phyloP scores from a whole-genome alignment of 2,113 vertebrate species.

The Lepus timidus region DNA sequence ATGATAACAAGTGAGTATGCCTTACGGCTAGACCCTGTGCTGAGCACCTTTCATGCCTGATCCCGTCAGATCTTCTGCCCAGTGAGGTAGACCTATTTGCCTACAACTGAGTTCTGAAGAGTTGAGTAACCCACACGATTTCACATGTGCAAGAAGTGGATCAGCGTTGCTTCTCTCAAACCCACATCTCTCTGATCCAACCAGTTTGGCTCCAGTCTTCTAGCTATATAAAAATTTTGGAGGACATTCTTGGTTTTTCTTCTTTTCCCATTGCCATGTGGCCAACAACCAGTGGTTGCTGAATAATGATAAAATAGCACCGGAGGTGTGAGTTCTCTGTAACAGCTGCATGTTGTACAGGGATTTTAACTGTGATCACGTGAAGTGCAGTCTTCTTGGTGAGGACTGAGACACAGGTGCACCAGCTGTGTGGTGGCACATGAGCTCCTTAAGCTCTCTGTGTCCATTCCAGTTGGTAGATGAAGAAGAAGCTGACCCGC shows the following conservation, averaged over 20 bases:
- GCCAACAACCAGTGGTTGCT: background rate
- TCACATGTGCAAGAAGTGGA: background rate
- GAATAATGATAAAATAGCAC: background rate
- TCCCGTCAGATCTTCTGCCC: background rate
- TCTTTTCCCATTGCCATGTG: background rate
- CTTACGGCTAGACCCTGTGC: background rate
- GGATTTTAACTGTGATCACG: conserved; percentile 31
- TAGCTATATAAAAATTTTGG: background rate
- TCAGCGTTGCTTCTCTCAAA: background rate
- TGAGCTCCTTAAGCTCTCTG: background rate
- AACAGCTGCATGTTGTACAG: background rate
- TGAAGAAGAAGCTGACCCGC: background rate
- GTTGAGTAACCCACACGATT: background rate
- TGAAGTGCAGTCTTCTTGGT: background rate
- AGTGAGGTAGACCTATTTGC: background rate
- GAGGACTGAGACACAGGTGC: background rate
- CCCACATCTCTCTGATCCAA: background rate
- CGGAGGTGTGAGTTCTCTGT: background rate
- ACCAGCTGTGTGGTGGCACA: background rate
- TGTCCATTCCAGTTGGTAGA: background rate
- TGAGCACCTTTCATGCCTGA: background rate
- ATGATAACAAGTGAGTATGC: accelerated
- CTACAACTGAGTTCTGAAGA: background rate
- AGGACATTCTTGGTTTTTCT: background rate
- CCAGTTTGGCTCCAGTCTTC: background rate